Conservation (phyloP, 2,888 invertebrate species). For the Cerceris rybyensis region DNA sequence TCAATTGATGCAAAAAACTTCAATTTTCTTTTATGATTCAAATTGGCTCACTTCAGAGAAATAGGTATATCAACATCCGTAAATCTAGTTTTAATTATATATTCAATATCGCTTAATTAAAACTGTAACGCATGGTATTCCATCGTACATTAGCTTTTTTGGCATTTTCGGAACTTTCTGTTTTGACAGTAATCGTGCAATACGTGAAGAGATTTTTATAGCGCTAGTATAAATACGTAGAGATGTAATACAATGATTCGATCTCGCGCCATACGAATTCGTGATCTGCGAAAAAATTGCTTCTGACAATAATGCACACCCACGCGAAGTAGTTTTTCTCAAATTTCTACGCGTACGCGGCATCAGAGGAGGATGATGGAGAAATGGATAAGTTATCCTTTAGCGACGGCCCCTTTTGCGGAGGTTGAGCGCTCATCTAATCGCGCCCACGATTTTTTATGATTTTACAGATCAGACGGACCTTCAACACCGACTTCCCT, state of each 20-base stretch:
- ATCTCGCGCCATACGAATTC: not conserved
- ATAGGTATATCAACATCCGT: too few relatives aligned
- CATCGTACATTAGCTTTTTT: not conserved
- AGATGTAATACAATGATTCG: constrained; percentile 11
- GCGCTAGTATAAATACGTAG: not conserved
- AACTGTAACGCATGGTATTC: too few relatives aligned
- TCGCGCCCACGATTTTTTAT: constrained; percentile 17
- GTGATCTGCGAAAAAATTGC: constrained; percentile 19
- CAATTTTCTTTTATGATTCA: too few relatives aligned
- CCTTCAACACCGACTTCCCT: constrained; percentile 80
- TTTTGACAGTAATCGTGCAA: not conserved
- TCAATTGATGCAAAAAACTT: too few relatives aligned
- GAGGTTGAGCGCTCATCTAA: not conserved
- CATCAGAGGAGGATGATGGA: constrained; percentile 22
- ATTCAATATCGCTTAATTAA: too few relatives aligned
- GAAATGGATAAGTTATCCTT: constrained; percentile 2
- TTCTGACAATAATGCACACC: constrained; percentile 21
- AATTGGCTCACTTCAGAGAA: too few relatives aligned
- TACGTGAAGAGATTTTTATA: not conserved
- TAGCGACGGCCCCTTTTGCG: constrained; percentile 16
- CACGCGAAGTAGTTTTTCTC: constrained; percentile 34
- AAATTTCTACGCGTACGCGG: constrained; percentile 17
- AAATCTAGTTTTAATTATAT: too few relatives aligned
- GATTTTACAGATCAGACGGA: constrained; percentile 81
- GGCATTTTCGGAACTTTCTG: not conserved